A percentile compares a stretch with the other conserved stretches of the same genome.
Conservation (phyloP, 2,113 vertebrate genomes). For the Carassius gibelio region DNA sequence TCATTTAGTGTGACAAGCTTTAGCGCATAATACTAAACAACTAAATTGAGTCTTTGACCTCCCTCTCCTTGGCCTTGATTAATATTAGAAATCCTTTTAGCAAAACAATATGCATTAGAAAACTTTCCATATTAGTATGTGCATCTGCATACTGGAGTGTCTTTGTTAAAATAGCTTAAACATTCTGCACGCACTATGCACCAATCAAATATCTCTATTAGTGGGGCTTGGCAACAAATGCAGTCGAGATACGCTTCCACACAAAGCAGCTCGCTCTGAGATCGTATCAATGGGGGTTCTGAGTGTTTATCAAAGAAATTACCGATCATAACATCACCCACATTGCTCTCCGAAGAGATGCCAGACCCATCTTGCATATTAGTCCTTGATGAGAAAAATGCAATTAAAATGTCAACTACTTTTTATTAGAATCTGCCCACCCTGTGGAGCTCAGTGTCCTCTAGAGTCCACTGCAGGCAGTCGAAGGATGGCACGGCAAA, state of each 20-base stretch:
- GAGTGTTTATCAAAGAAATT: conserved; percentile 75
- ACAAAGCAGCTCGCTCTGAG: conserved; percentile 29
- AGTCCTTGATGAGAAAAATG: conserved; percentile 80
- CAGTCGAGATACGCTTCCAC: conserved; percentile 27
- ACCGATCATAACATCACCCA: conserved; percentile 75
- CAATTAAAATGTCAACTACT: conserved; percentile 79
- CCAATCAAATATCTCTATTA: conserved; percentile 45
- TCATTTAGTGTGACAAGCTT: conserved; percentile 50
- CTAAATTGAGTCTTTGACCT: conserved; percentile 30
- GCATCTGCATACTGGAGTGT: neutral
- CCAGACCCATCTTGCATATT: conserved; percentile 74
- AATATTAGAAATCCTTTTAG: conserved; percentile 6
- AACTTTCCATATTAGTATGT: conserved; percentile 1
- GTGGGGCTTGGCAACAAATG: conserved; percentile 29
- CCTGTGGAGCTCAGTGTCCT: conserved; percentile 69
- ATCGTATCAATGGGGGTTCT: conserved; percentile 56
- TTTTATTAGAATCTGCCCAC: conserved; percentile 75
- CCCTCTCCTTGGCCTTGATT: conserved; percentile 51
- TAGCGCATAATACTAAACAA: conserved; percentile 30
- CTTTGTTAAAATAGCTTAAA: neutral
- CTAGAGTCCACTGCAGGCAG: conserved; percentile 61
- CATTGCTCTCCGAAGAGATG: conserved; percentile 76
- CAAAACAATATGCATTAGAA: neutral
- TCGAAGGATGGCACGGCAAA: conserved; percentile 64
- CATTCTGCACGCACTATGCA: neutral